Conservation (phyloP, 2,888 invertebrate species). For the Tenthredo notha region DNA sequence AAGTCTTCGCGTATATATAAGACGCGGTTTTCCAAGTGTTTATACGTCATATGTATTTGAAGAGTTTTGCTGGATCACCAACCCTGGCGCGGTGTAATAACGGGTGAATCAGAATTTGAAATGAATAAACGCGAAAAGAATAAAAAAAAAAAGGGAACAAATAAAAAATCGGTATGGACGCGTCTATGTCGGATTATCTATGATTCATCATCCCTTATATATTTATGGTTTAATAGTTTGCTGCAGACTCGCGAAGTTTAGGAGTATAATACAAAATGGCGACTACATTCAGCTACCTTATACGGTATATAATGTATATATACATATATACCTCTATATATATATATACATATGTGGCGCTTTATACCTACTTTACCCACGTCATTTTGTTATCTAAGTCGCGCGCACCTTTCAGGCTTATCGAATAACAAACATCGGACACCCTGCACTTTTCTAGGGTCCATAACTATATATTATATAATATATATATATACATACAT, state of each 20-base stretch:
- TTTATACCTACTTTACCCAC: neutral
- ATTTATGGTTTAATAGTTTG: neutral
- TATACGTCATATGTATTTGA: too few relatives aligned
- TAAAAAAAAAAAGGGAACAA: slow-evolving; percentile 53
- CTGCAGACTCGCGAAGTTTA: neutral
- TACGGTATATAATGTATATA: neutral
- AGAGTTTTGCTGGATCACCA: neutral
- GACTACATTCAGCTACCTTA: neutral
- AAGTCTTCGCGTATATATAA: slow-evolving; percentile 1
- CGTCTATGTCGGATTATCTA: neutral
- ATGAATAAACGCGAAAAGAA: slow-evolving; percentile 54
- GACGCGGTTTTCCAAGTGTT: neutral
- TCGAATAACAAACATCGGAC: slow-evolving; percentile 72
- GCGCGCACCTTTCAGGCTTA: slow-evolving; percentile 67
- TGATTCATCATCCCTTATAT: neutral
- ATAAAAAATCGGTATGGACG: neutral
- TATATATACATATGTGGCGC: neutral
- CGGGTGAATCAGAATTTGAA: neutral
- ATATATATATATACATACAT: too few relatives aligned
- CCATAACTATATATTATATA: neutral
- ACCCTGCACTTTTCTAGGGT: slow-evolving; percentile 56
- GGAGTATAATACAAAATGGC: neutral
- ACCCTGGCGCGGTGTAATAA: neutral
- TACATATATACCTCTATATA: neutral
- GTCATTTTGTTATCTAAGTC: slow-evolving; percentile 31